phyloP scores from a whole-genome alignment of 2,797 vertebrate species.

The Sparus aurata region DNA sequence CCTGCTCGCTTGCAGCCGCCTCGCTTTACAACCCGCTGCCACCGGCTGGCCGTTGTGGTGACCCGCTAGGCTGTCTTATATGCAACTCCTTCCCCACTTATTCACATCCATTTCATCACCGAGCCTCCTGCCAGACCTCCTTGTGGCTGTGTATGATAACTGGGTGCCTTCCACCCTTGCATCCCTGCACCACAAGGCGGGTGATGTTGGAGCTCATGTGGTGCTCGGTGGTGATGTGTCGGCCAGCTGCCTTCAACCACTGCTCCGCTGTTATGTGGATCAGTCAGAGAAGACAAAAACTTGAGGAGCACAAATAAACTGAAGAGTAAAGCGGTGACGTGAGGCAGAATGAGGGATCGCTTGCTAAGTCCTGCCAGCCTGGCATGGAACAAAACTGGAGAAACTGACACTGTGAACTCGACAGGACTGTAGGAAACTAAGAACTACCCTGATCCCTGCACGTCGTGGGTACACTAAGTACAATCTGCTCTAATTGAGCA shows the following conservation, averaged over 20 bases:
- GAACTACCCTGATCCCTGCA: conserved; percentile 6
- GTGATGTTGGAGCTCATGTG: conserved; percentile 48
- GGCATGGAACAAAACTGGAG: conserved; percentile 7
- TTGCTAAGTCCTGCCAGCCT: conserved; percentile 37
- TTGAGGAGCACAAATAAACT: conserved; percentile 37
- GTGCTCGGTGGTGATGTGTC: conserved; percentile 39
- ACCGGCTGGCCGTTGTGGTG: conserved; percentile 58
- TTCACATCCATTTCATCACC: conserved; percentile 62
- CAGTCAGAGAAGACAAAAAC: conserved; percentile 35
- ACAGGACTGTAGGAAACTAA: conserved; percentile 22
- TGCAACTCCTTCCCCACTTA: conserved; percentile 41
- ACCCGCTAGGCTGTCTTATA: conserved; percentile 47
- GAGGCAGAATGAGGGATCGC: conserved; percentile 20
- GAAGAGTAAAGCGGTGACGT: conserved; percentile 19
- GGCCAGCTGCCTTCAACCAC: conserved; percentile 52
- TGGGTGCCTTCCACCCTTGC: conserved; percentile 52
- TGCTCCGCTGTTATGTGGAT: conserved; percentile 31
- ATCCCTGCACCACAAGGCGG: conserved; percentile 55
- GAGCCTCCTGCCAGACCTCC: conserved; percentile 62
- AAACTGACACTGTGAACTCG: neutral
- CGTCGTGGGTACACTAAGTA: neutral
- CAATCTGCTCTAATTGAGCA: conserved; percentile 4
- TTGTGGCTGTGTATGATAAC: conserved; percentile 60
- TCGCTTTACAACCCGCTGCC: conserved; percentile 58
- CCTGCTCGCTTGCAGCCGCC: conserved; percentile 51